These are phyloP conservation scores for Gnathonemus longibarbis DNA, from an alignment of 2,113 vertebrate genomes.

Conservation along the genomic window DNA sequence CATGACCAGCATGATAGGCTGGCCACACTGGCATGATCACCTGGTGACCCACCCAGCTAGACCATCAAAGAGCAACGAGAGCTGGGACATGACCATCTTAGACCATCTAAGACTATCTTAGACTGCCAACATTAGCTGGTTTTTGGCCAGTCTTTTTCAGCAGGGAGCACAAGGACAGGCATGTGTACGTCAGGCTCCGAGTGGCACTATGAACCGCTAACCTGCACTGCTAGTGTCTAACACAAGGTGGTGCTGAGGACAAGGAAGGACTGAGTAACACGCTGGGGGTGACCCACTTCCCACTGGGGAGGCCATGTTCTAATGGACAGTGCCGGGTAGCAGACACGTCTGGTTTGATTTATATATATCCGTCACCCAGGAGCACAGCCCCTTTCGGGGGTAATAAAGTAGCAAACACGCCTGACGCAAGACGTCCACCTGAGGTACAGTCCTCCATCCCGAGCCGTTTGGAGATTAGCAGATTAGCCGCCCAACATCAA, in stretches of 20 bases:
- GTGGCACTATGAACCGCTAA: neutral
- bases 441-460: neutral
- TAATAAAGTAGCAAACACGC: neutral
- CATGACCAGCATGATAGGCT: neutral
- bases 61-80: neutral
- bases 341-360: neutral
- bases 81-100: neutral
- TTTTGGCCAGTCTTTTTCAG: neutral
- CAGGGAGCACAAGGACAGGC: neutral
- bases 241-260: neutral
- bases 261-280: neutral
- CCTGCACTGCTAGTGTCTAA: neutral
- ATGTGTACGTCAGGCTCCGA: neutral
- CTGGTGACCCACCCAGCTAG: neutral
- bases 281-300: neutral
- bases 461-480: neutral
- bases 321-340: neutral
- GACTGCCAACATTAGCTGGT: neutral
- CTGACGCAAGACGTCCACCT: neutral
- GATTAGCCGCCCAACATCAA: neutral
- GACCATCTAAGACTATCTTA: neutral
- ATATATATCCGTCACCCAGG: neutral
- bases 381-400: neutral
- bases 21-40: neutral
- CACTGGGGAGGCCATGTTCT: neutral